Base-by-base conservation (phyloP, 2,113 vertebrate genomes). In the Mustelus asterias region DNA sequence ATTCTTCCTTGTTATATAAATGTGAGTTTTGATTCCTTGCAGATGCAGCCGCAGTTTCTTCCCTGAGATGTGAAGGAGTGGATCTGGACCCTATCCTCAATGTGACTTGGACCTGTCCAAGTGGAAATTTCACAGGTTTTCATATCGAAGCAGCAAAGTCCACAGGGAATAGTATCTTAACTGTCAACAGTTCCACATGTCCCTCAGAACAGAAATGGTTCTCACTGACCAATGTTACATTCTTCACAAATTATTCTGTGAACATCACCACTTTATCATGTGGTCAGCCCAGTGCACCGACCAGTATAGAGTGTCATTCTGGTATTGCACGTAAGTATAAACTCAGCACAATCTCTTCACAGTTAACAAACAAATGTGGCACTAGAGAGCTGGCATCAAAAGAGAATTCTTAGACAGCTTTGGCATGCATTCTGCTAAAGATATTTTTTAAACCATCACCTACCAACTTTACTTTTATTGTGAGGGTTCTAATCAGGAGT, bases 311-410 rank as follows among this genome's bases (percentile, higher is more conserved):
- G 0, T 99, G 98, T 95, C 9, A 0, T 1, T 99, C 98, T 0
- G 97, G 98, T 96, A 98, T 98, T 96, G 98, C 98, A 96, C 96
- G 99, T 99, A 97, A 96, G 98, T 67, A 41, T 7, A 83, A 83
- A 44, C 37, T 83, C 80, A 22, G 89, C n/a, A 65, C 18, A 3
- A n/a, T 93, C 16, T 37, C 16, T 90, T 48, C 48, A 54, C 44
- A 24, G 54, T 54, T 10, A 33, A 90, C 10, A 58, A 60, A 60
- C 29, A 16, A 54, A 29, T 90, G 13, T 63, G 54, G 13, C 29
- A 1, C 88, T 60, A 13, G 54, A 63, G 29, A 22, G 20, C 26
- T 86, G 8, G 37, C 7, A 22, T 54, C 41, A 54, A 44, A 86
- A 48, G 83, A 48, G 44, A 48, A 22, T 86, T 86, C 83, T 44